A percentile compares a stretch with the other conserved stretches of the same genome.
phyloP scores from a whole-genome alignment of 2,888 invertebrate species.

The Caenorhabditis macrosperma region DNA sequence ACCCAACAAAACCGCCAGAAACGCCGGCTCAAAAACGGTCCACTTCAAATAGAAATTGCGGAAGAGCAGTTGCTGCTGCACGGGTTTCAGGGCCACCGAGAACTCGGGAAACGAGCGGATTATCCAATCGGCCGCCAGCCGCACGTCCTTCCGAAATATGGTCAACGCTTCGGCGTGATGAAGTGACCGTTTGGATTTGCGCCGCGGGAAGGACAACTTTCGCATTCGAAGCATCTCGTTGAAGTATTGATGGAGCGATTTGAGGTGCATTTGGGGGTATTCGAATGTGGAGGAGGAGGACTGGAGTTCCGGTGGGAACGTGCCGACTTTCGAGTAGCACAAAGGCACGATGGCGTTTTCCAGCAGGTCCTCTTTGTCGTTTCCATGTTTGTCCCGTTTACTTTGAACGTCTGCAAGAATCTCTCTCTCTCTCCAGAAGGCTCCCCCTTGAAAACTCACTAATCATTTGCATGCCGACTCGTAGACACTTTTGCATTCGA shows the following conservation, averaged over 20 bases:
- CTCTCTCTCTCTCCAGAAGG: not conserved
- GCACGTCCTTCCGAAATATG: conserved; percentile 48
- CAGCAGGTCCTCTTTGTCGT: conserved; percentile 12
- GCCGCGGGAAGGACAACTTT: conserved; percentile 14
- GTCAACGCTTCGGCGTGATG: conserved; percentile 45
- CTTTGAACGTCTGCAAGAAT: conserved; percentile 35
- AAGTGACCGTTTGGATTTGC: not conserved
- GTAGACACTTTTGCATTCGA: conserved; percentile 52
- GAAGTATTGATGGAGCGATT: conserved; percentile 29
- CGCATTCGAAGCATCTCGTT: conserved; percentile 31
- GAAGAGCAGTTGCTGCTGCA: conserved; percentile 35
- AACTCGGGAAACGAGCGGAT: conserved; percentile 24
- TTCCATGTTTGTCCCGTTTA: conserved; percentile 43
- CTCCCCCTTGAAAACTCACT: too few species aligned
- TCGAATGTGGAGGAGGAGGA: conserved; percentile 17
- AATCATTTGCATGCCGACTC: conserved; percentile 36
- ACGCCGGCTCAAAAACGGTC: conserved; percentile 48
- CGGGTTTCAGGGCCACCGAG: not conserved
- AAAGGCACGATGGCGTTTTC: conserved; percentile 4
- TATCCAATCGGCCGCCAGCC: conserved; percentile 37
- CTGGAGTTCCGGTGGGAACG: conserved; percentile 19
- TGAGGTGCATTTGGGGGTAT: conserved; percentile 18
- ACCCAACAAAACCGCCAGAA: conserved; percentile 39
- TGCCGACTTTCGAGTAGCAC: conserved; percentile 40
- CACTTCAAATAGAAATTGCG: conserved; percentile 48